Conservation (phyloP, 2,888 invertebrate genomes). For the Tetheella fluctuosa region DNA sequence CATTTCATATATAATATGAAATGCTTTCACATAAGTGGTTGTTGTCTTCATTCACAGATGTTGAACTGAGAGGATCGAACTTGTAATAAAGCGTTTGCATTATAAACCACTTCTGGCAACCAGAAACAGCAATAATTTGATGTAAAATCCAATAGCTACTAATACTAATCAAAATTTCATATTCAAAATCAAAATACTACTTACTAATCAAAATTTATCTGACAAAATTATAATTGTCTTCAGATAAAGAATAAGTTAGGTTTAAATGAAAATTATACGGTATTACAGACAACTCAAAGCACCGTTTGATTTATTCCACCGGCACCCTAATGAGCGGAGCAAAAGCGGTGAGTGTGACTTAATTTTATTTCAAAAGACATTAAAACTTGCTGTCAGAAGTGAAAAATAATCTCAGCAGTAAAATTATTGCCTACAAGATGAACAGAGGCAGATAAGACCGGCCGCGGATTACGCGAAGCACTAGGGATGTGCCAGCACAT, state of each 20-base stretch:
- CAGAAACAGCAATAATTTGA: too few species aligned
- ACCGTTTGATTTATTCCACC: conserved; percentile 30
- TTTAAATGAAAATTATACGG: conserved; percentile 5
- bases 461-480: conserved; percentile 50
- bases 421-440: conserved; percentile 79
- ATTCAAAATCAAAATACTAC: too few species aligned
- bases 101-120: too few species aligned
- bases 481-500: conserved; percentile 10
- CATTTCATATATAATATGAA: too few species aligned
- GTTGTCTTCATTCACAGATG: too few species aligned
- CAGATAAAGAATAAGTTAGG: conserved; percentile 5
- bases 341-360: conserved; percentile 62
- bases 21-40: too few species aligned
- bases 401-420: conserved; percentile 77
- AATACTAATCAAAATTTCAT: too few species aligned
- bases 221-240: conserved; percentile 4
- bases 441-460: conserved; percentile 67
- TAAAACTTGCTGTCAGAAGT: conserved; percentile 78
- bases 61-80: too few species aligned
- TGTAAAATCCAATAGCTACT: neutral
- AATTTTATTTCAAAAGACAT: conserved; percentile 79
- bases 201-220: neutral
- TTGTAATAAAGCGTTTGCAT: too few species aligned
- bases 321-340: conserved; percentile 50
- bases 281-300: conserved; percentile 4